Evolutionary conservation across 2,113 vertebrate species (phyloP), one percentile per base, ranked within the genome.

Genomic region (Perca schrenkii): DNA sequence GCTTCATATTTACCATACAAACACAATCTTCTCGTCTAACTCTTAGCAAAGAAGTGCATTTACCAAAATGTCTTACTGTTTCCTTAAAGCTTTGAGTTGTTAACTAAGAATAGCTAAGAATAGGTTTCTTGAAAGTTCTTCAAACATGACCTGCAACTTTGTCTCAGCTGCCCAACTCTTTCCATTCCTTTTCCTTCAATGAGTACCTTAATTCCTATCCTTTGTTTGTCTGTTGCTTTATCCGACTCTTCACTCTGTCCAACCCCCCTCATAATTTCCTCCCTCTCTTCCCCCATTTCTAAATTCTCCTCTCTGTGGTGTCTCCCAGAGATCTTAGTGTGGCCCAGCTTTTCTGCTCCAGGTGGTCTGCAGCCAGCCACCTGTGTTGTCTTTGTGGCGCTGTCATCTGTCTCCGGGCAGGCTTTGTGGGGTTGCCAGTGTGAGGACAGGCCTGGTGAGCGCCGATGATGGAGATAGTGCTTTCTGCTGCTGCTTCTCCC

Each of bases 351-450:
- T 91, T 80, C 77, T 93, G 88, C 91, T 94, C 90, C 92, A 93
- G 91, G 92, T 94, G 92, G 91, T 93, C 87, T 90, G 69, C 77
- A 87, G 87, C 87, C 91, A 94, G 90, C 92, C 93, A 94, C 92
- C 94, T 94, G 93, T 94, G 93, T 92, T 94, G 90, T 91, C 91
- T 94, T 95, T 94, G 94, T 94, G 88, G 79, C 78, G 60, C 83
- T 95, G 92, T 94, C 95, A 94, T 94, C 92, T 90, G 89, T 95
- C 94, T 95, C 90, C 79, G 46, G 89, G 84, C 81, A 84, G 91
- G 90, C 92, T 93, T 94, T 93, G 92, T 92, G 89, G 79, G 77
- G 74, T 91, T 89, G 92, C 91, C 91, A 91, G 85, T 89, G 90
- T 85, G 86, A 91, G 89, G 92, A 93, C 88, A 93, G 89, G 91